Conservation (phyloP, 1,140 invertebrate genomes). For the Meloidogyne chitwoodi region DNA sequence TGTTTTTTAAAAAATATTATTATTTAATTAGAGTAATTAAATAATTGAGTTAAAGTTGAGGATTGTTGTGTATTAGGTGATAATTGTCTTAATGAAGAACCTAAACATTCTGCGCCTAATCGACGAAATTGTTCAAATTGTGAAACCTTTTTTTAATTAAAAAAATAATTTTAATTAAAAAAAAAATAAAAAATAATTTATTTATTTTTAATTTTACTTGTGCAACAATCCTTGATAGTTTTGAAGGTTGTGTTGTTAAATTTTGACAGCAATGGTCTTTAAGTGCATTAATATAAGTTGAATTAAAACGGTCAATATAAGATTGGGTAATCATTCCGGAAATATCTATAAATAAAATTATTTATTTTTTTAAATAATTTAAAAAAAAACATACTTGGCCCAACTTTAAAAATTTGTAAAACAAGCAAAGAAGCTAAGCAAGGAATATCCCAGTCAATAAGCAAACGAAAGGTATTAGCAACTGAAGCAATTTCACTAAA, state of each 20-base stretch:
- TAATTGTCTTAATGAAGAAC: neutral
- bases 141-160: conserved; percentile 4
- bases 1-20: too few species aligned
- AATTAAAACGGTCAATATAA: conserved; percentile 48
- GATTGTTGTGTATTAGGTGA: neutral
- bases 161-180: too few species aligned
- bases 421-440: conserved; percentile 50
- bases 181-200: neutral
- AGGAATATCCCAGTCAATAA: conserved; percentile 52
- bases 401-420: conserved; percentile 44
- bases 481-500: conserved; percentile 39
- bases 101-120: conserved; percentile 9
- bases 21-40: too few species aligned
- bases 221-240: conserved; percentile 51
- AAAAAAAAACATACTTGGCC: conserved; percentile 27
- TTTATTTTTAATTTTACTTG: too few species aligned
- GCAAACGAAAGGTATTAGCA: conserved; percentile 28
- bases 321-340: conserved; percentile 29
- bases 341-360: conserved; percentile 22
- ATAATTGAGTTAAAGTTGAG: conserved; percentile 5
- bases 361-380: neutral
- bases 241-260: conserved; percentile 36
- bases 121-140: conserved; percentile 11
- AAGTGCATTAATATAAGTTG: conserved; percentile 56
- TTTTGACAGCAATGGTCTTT: conserved; percentile 56